Conservation (phyloP, 64 coral and sea anemone genomes). For the Hydrozoanthus tunicans region DNA sequence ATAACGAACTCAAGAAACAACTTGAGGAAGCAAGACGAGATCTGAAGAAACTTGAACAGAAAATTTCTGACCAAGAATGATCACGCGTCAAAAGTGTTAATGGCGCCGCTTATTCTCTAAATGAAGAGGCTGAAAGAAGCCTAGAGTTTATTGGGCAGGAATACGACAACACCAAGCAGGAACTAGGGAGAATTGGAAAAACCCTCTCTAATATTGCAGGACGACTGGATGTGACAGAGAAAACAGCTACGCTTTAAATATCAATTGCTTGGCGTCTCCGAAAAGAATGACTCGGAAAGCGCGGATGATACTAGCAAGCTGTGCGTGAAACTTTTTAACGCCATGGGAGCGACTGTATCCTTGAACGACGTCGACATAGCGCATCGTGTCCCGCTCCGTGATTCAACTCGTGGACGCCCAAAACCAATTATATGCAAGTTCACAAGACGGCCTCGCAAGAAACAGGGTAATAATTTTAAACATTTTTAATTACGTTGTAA, state of each 20-base stretch:
- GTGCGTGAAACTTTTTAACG: not conserved
- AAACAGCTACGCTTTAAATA: not conserved
- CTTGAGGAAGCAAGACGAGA: not conserved
- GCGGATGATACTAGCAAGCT: not conserved
- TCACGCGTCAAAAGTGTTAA: not conserved
- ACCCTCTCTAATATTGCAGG: not conserved
- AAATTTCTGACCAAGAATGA: too few relatives aligned
- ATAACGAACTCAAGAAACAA: not conserved
- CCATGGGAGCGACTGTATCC: not conserved
- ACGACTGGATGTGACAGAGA: not conserved
- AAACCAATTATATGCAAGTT: not conserved
- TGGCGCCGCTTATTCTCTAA: not conserved
- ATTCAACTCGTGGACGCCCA: not conserved
- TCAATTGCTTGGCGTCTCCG: not conserved
- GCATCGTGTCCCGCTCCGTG: not conserved
- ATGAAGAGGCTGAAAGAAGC: not conserved
- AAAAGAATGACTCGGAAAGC: not conserved
- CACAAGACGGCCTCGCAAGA: not conserved
- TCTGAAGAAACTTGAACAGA: not conserved
- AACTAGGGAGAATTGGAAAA: not conserved
- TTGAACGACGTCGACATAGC: not conserved
- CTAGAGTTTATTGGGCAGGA: not conserved
- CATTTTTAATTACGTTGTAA: not conserved
- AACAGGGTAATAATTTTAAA: not conserved
- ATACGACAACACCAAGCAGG: not conserved